Evolutionary conservation across 2,797 vertebrate genomes (phyloP), one percentile per base, ranked within the genome.

Genomic region (Chanos chanos): DNA sequence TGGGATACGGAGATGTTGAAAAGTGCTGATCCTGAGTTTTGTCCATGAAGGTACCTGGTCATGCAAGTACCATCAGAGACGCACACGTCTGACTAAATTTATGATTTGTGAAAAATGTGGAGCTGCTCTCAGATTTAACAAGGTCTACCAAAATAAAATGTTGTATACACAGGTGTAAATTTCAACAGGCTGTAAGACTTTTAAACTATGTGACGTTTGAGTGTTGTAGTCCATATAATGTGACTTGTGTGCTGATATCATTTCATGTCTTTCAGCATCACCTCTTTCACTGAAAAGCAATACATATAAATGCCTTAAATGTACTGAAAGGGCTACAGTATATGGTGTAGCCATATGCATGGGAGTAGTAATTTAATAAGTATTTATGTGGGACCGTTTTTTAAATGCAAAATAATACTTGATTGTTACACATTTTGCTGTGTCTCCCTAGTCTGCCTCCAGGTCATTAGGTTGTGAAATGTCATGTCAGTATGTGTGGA

Each of bases 141-240:
- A 71, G 57, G 21, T 40, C 12, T 19, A 13, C 33, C 49, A 56
- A 76, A 75, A 72, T 63, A 7, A 61, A 74, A 58, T 18, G 1
- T 15, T 68, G 57, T 70, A 66, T 52, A 56, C 53, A 64, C 70
- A 62, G 76, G 61, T 73, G 68, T 68, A 61, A 61, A 57, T 34
- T 41, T 66, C 45, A 70, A 40, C 36, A 36, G 43, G 47, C 65
- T 58, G 12, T 36, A 37, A 40, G 33, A 8, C 7, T 1, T 4
- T 9, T 47, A 13, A 33, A 33, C 18, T 50, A 21, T 37, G 36
- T 31, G 18, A 15, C 51, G 65, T 33, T 60, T 34, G 43, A 12
- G 48, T 45, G 22, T 67, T 68, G 55, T 25, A 34, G 27, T 68
- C 55, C 44, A 44, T 67, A 18, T 44, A 62, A 58, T 34, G 47